Base-by-base conservation (phyloP, 2,888 invertebrate species). In the Automeris io region DNA sequence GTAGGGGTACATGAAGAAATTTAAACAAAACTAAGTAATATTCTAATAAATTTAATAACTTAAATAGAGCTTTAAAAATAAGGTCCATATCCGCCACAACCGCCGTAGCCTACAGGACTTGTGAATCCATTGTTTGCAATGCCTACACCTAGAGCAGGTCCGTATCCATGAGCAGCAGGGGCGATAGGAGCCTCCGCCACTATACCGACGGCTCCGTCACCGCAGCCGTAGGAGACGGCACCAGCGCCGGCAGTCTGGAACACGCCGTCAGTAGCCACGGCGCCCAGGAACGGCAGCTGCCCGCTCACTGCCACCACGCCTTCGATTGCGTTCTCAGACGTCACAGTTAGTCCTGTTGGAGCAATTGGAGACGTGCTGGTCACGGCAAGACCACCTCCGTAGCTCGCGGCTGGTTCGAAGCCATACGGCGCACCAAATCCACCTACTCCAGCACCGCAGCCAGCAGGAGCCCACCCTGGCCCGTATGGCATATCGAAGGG, bases 191-290 rank as follows among this genome's bases (percentile, higher is more conserved):
- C 34, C 16, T 35, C 39, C 11, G 31, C 23, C n/a, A 23, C 29
- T n/a, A 35, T 32, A 16, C 39, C 39, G 7, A 35, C 3, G 19
- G 39, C 39, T 5, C 31, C 44, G n/a, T 59, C 62, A 29, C 39
- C 45, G 22, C 56, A 54, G 21, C 54, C 57, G 43, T 54, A 58
- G 1, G 40, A 37, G 31, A 35, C 47, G 42, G 32, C 40, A 25
- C 26, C 40, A 16, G 26, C 35, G 11, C 35, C 35, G 9, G 11
- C 46, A 24, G 26, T 39, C 13, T 19, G 13, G 21, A 39, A 33
- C 19, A 19, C 35, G 7, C 25, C 40, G 4, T 18, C 40, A 6
- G 35, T 31, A 11, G n/a, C 40, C 2, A 32, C 40, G 19, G 40
- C 32, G 6, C 40, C 40, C 11, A 40, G 16, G 40, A 40, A 40